Base-by-base conservation (phyloP, 2,113 vertebrate genomes). In the Festucalex cinctus region DNA sequence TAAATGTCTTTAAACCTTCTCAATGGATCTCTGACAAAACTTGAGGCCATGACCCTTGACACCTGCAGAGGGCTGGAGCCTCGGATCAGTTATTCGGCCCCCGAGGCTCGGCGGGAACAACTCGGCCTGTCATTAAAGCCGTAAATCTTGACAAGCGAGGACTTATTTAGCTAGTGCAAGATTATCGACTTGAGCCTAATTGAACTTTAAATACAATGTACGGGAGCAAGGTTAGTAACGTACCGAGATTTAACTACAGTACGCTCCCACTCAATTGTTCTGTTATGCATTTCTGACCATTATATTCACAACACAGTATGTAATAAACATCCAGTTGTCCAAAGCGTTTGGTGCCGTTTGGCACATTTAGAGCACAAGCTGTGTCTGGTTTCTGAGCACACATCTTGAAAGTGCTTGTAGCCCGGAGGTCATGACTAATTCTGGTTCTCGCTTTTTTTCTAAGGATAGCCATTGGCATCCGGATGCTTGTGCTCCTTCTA, bases 401-500 rank as follows among this genome's bases (percentile, higher is more conserved):
- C 53, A 60, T 70, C 22, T 67, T 66, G n/a, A 63, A 66, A 46
- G 22, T 59, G 43, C 58, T 58, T 17, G 28, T 65, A 78, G 70
- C 81, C 69, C 28, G 37, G 65, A 82, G 70, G 81, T 80, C 78
- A 74, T 9, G 56, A 48, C 63, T 74, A 71, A 80, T 58, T 74
- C 20, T 56, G 65, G 56, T 36, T 79, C 51, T 80, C 8, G 9
- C 28, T 75, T 73, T 59, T 73, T 59, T 73, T 79, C 62, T 71
- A 74, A 74, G 71, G 71, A 85, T 69, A 80, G 75, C 65, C 57
- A 35, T 61, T 46, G 24, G 67, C 37, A 57, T 64, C 60, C 39
- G 76, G 22, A 39, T 59, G 36, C 41, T 35, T 77, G 37, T 68
- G 65, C 68, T 63, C 37, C 17, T 48, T 74, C 62, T 66, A 39